These are phyloP conservation scores for Ctena decussata DNA, from an alignment of 2,888 invertebrate genomes.

Conservation along the genomic window DNA sequence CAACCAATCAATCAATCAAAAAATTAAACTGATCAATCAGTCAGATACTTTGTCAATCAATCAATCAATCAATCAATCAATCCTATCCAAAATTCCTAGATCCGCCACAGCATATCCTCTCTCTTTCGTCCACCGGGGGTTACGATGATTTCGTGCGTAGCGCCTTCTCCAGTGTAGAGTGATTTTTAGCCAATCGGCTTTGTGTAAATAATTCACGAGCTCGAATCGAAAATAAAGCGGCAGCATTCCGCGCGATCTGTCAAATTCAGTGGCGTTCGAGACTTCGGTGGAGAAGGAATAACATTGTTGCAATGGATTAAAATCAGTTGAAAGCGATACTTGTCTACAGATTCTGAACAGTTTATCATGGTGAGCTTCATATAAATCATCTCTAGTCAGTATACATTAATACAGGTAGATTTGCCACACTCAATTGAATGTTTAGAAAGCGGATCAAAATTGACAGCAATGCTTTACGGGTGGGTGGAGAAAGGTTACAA, in stretches of 20 bases:
- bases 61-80: too few relatives aligned
- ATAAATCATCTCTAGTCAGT: too few relatives aligned
- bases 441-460: not conserved
- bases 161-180: not conserved
- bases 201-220: not conserved
- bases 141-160: not conserved
- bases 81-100: too few relatives aligned
- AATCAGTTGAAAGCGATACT: not conserved
- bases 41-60: too few relatives aligned
- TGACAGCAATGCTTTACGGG: not conserved
- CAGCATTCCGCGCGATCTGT: conserved; percentile 14
- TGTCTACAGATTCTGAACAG: too few relatives aligned
- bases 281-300: not conserved
- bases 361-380: too few relatives aligned
- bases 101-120: too few relatives aligned
- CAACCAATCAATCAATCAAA: too few relatives aligned
- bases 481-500: not conserved
- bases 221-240: not conserved
- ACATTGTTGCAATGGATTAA: not conserved
- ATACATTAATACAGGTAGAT: too few relatives aligned
- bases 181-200: not conserved
- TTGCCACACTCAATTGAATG: not conserved
- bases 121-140: too few relatives aligned
- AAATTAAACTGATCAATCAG: too few relatives aligned
- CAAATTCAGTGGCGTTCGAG: not conserved